A percentile compares a stretch with the other conserved stretches of the same genome.
phyloP scores from a whole-genome alignment of 1,140 invertebrate genomes.

The Adoxophyes honmai region DNA sequence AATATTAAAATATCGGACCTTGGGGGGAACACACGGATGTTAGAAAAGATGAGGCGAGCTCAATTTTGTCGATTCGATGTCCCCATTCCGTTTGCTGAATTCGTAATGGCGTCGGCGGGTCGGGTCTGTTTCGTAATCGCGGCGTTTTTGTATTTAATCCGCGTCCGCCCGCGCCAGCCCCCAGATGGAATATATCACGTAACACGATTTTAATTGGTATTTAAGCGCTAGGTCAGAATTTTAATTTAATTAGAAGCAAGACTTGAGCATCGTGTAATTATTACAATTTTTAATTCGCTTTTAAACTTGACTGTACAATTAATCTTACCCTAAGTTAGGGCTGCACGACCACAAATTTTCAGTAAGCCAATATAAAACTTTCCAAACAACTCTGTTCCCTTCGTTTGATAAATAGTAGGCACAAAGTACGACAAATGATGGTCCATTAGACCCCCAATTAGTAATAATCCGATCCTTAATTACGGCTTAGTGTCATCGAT shows the following conservation, averaged over 20 bases:
- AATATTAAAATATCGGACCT: slow-evolving; percentile 66
- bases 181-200: slow-evolving; percentile 30
- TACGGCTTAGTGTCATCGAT: slow-evolving; percentile 23
- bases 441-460: slow-evolving; percentile 17
- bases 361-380: not conserved
- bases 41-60: slow-evolving; percentile 67
- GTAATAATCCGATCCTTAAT: slow-evolving; percentile 25
- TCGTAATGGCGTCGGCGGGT: slow-evolving; percentile 58
- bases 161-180: slow-evolving; percentile 30
- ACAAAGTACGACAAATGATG: not conserved
- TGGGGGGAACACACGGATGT: slow-evolving; percentile 56
- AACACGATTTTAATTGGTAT: slow-evolving; percentile 55
- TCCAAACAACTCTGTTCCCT: not conserved
- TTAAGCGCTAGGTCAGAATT: slow-evolving; percentile 23
- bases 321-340: too few relatives aligned
- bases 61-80: slow-evolving; percentile 73
- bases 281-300: slow-evolving; percentile 2
- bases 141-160: slow-evolving; percentile 65
- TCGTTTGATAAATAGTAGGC: slow-evolving; percentile 7
- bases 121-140: slow-evolving; percentile 50
- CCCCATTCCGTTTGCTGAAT: slow-evolving; percentile 70
- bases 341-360: too few relatives aligned
- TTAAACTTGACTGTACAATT: too few relatives aligned
- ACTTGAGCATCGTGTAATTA: not conserved
- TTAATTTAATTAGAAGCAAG: slow-evolving; percentile 19